Conservation (phyloP, 2,888 invertebrate species). For the Leptinotarsa peninsularis region DNA sequence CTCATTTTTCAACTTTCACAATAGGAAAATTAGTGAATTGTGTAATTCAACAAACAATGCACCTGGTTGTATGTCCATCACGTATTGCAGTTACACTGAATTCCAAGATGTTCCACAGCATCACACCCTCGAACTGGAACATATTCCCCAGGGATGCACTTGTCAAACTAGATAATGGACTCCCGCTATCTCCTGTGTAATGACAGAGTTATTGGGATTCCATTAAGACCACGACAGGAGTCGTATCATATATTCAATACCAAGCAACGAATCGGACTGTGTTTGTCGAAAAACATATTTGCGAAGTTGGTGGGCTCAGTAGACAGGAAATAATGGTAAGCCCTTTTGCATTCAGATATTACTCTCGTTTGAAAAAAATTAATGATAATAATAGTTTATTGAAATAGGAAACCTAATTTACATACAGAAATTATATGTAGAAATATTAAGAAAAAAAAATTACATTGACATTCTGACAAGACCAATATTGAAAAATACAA, state of each 20-base stretch:
- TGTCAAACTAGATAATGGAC: conserved; percentile 46
- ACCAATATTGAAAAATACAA: too few relatives aligned
- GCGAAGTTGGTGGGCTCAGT: too few relatives aligned
- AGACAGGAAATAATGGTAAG: too few relatives aligned
- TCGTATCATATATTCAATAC: not conserved
- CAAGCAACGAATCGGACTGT: not conserved
- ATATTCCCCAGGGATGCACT: conserved; percentile 41
- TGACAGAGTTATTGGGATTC: conserved; percentile 36
- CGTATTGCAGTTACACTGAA: conserved; percentile 45
- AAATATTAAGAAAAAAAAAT: too few relatives aligned
- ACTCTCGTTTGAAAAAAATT: too few relatives aligned
- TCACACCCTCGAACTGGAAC: conserved; percentile 29
- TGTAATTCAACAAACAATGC: not conserved
- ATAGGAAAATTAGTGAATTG: too few relatives aligned
- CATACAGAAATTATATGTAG: too few relatives aligned
- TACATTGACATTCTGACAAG: too few relatives aligned
- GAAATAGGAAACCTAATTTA: too few relatives aligned
- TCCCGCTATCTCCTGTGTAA: conserved; percentile 34
- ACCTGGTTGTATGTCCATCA: conserved; percentile 43
- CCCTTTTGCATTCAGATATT: too few relatives aligned
- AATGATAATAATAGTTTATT: too few relatives aligned
- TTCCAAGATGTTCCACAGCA: conserved; percentile 44
- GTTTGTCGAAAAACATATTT: too few relatives aligned
- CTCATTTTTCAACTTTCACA: not conserved
- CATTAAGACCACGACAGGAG: not conserved